phyloP scores from a whole-genome alignment of 2,797 vertebrate genomes.

The Hydrocynus forskahlii region DNA sequence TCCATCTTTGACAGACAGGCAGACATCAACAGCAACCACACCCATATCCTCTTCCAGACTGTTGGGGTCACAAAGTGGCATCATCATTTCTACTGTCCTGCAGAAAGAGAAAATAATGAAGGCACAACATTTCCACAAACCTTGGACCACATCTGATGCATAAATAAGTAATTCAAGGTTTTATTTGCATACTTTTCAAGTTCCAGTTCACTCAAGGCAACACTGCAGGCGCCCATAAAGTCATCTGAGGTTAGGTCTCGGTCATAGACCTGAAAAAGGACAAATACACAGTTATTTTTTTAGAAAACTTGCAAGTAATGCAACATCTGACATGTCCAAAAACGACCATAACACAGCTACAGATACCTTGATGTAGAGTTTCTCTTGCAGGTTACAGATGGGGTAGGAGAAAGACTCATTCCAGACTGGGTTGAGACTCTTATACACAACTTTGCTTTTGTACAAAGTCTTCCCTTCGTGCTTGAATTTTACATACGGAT shows the following conservation, averaged over 20 bases:
- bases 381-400: constrained; percentile 87
- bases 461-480: constrained; percentile 91
- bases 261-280: constrained; percentile 85
- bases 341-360: background rate
- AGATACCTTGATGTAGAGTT: constrained; percentile 87
- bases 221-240: constrained; percentile 90
- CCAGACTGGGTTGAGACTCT: constrained; percentile 93
- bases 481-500: constrained; percentile 96
- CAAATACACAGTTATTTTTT: background rate
- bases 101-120: background rate
- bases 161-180: background rate
- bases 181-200: constrained; percentile 83
- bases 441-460: constrained; percentile 95
- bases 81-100: constrained; percentile 81
- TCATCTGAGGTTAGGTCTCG: constrained; percentile 93
- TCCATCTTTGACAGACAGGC: constrained; percentile 80
- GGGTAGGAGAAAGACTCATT: constrained; percentile 90
- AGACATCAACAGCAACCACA: constrained; percentile 85
- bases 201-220: constrained; percentile 83
- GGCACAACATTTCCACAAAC: background rate
- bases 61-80: constrained; percentile 89
- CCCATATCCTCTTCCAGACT: constrained; percentile 98
- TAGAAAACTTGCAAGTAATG: background rate
- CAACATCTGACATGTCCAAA: background rate
- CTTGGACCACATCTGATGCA: no score